Conservation (phyloP, 2,888 invertebrate species). For the Mesodorylaimus sp. region DNA sequence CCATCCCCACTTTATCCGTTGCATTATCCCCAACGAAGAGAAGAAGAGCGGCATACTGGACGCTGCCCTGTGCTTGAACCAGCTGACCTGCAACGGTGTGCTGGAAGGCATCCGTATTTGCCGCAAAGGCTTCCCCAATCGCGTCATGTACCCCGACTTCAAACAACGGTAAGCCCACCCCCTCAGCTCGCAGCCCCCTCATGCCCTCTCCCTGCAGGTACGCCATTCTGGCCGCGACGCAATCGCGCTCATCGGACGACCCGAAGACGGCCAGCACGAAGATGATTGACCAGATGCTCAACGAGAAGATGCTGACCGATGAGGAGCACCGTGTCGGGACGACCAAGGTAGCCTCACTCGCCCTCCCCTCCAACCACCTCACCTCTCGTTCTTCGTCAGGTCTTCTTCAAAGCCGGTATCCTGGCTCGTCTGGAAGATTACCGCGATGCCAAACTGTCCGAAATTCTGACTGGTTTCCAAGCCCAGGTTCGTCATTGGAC, state of each 20-base stretch:
- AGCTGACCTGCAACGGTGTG: conserved; percentile 99
- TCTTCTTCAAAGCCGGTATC: conserved; percentile 99
- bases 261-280: conserved; percentile 21
- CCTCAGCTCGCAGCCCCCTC: not conserved
- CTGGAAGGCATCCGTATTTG: conserved; percentile 99
- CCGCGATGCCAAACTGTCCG: conserved; percentile 91
- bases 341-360: conserved; percentile 52
- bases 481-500: conserved; percentile 76
- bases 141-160: conserved; percentile 99
- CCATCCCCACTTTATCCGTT: conserved; percentile 98
- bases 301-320: conserved; percentile 53
- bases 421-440: conserved; percentile 98
- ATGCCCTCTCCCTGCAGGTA: conserved; percentile 11
- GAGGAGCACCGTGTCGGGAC: conserved; percentile 93
- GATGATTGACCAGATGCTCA: conserved; percentile 49
- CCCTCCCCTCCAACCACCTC: not conserved
- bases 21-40: conserved; percentile 84
- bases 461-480: conserved; percentile 94
- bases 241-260: conserved; percentile 22
- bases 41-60: conserved; percentile 59
- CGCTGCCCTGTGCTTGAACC: conserved; percentile 95
- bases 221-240: conserved; percentile 23
- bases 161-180: conserved; percentile 66
- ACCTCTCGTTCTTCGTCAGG: conserved; percentile 39
- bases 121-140: conserved; percentile 97